Evolutionary conservation across 2,113 vertebrate genomes (phyloP).

Genomic region (Leptosomus discolor): DNA sequence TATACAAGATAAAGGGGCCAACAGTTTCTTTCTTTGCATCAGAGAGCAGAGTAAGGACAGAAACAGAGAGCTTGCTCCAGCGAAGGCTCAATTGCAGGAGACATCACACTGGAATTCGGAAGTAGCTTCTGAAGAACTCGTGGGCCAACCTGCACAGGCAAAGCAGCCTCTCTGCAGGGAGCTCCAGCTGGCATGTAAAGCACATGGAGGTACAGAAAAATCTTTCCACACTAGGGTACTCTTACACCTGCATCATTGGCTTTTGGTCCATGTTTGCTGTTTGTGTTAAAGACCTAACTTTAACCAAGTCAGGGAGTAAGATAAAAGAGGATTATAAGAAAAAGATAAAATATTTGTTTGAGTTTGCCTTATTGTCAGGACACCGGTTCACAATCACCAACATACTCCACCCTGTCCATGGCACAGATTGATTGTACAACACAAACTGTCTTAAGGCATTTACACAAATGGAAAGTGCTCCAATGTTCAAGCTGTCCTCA

Average conservation of each 20-base stretch:
- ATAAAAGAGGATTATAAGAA: background rate
- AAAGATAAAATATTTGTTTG: background rate
- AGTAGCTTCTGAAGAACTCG: no score
- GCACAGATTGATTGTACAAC: background rate
- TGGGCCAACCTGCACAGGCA: background rate
- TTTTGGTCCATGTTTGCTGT: no score
- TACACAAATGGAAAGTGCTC: background rate
- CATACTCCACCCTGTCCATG: background rate
- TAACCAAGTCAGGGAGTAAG: background rate
- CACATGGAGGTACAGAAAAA: rapidly evolving
- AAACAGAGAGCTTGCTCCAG: background rate
- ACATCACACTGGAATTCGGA: background rate
- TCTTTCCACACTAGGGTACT: rapidly evolving
- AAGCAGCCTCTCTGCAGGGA: background rate
- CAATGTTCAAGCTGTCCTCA: background rate
- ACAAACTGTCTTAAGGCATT: background rate
- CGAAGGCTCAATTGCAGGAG: rapidly evolving
- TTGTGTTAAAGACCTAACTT: background rate
- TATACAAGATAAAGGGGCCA: background rate
- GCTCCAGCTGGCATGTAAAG: background rate
- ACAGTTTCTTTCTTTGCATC: background rate
- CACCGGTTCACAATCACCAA: background rate
- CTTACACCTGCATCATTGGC: background rate
- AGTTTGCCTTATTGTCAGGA: background rate
- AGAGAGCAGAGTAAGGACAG: background rate